These are phyloP conservation scores for Lepus oiostolus DNA, from an alignment of 2,797 vertebrate genomes.

Conservation along the genomic window DNA sequence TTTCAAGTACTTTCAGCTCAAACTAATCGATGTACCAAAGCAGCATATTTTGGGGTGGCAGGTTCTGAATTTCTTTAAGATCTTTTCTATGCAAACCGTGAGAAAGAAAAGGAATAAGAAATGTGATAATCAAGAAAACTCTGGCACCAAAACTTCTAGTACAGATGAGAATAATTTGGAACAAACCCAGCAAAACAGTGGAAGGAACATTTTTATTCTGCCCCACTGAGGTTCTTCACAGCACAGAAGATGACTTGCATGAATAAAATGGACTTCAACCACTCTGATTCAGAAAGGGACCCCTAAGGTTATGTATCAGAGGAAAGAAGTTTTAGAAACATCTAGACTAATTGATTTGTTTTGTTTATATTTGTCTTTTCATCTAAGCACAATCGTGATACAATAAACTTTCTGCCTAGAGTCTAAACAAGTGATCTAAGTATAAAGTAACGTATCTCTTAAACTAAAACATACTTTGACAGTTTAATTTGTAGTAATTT, in stretches of 20 bases:
- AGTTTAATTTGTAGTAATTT: background rate
- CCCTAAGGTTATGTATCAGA: background rate
- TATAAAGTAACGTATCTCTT: background rate
- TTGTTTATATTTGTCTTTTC: conserved; percentile 11
- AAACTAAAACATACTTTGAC: background rate
- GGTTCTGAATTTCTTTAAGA: background rate
- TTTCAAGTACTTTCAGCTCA: background rate
- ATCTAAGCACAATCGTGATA: background rate
- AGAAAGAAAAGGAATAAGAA: background rate
- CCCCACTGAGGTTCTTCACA: background rate
- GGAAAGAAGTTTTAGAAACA: background rate
- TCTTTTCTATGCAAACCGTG: background rate
- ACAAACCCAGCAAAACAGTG: background rate
- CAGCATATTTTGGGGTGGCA: background rate
- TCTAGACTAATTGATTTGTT: background rate
- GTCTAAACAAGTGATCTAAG: background rate
- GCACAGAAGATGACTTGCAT: background rate
- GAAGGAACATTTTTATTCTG: background rate
- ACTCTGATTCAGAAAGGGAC: background rate
- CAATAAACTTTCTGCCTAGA: background rate
- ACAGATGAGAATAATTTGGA: background rate
- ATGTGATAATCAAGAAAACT: background rate
- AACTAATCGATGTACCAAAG: background rate
- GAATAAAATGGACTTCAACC: background rate
- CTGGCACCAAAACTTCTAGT: background rate